Conservation (phyloP, 2,888 invertebrate genomes). For the Polyommatus icarus region DNA sequence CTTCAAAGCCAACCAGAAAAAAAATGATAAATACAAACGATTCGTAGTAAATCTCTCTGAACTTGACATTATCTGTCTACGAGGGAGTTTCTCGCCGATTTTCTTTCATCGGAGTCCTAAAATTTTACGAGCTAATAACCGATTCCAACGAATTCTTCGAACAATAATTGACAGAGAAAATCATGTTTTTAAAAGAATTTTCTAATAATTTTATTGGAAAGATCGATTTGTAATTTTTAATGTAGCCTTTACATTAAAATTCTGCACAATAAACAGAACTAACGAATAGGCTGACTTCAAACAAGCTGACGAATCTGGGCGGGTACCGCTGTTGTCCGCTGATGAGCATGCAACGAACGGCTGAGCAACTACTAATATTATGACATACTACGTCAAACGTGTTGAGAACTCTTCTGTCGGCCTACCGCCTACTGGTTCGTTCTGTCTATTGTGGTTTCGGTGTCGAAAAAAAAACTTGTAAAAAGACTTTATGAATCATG, state of each 20-base stretch:
- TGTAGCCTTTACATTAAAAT: not conserved
- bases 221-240: not conserved
- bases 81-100: not conserved
- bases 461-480: too few relatives aligned
- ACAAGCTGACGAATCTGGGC: too few relatives aligned
- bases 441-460: too few relatives aligned
- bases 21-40: constrained; percentile 15
- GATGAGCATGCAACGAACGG: too few relatives aligned
- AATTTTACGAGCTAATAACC: constrained; percentile 18
- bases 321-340: too few relatives aligned
- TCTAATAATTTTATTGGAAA: not conserved
- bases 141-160: not conserved
- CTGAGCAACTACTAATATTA: too few relatives aligned
- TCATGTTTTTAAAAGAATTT: not conserved
- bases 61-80: not conserved
- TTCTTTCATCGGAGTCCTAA: constrained; percentile 4
- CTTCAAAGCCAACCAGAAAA: not conserved
- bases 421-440: too few relatives aligned
- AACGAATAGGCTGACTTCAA: too few relatives aligned
- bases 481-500: not conserved
- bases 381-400: too few relatives aligned
- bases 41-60: not conserved
- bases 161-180: not conserved
- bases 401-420: too few relatives aligned
- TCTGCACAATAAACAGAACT: too few relatives aligned